These are phyloP conservation scores for Orcinus orca DNA, from an alignment of 2,113 vertebrate genomes.

Conservation along the genomic window DNA sequence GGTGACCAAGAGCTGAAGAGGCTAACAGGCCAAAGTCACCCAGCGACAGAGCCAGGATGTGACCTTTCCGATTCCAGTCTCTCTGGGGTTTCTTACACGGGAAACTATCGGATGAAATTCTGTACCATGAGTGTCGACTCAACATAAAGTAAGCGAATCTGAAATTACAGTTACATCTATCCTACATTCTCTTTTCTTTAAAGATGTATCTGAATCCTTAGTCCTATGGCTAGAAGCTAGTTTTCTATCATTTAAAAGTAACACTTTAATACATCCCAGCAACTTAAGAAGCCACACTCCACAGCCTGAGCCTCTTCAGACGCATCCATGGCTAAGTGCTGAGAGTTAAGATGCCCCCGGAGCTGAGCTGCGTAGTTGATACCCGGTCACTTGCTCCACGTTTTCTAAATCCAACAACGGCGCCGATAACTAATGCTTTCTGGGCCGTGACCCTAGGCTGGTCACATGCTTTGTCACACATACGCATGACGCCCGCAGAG, in stretches of 20 bases:
- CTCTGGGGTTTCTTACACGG: not conserved
- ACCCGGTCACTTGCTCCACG: rapidly evolving
- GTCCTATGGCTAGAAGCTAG: not conserved
- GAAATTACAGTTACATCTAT: too few relatives aligned
- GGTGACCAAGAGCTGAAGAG: not conserved
- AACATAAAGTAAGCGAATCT: rapidly evolving
- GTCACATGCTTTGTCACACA: rapidly evolving
- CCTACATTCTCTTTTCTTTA: not conserved
- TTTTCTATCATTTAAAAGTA: not conserved
- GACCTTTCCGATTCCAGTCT: not conserved
- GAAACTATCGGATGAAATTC: not conserved
- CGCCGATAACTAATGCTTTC: too few relatives aligned
- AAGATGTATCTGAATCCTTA: not conserved
- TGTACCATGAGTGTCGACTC: rapidly evolving
- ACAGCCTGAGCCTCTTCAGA: rapidly evolving
- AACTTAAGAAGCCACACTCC: rapidly evolving
- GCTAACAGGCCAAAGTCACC: rapidly evolving
- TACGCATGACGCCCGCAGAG: rapidly evolving
- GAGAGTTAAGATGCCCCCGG: too few relatives aligned
- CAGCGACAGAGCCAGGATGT: not conserved
- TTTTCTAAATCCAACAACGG: not conserved
- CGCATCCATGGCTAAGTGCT: rapidly evolving
- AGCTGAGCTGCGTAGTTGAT: rapidly evolving
- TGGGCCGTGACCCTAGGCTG: not conserved
- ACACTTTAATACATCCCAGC: not conserved